These are phyloP conservation scores for Eptatretus burgeri DNA, from an alignment of 2,113 vertebrate genomes.

Conservation along the genomic window DNA sequence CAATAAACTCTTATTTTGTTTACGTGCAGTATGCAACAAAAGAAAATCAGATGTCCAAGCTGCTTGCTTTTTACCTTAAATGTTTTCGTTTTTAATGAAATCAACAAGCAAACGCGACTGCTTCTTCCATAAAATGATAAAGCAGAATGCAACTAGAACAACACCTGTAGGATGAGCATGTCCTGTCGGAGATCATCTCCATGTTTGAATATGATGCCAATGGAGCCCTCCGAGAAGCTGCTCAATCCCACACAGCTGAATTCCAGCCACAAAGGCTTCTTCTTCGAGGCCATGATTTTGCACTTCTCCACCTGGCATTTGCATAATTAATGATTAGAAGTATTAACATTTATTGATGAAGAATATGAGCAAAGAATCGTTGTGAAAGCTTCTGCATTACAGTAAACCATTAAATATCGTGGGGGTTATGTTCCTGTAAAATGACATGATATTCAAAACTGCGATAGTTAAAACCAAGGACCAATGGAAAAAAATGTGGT, in stretches of 20 bases:
- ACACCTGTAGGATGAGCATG: constrained; percentile 32
- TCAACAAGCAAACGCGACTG: background rate
- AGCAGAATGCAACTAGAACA: background rate
- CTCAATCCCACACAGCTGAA: constrained; percentile 19
- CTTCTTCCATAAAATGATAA: background rate
- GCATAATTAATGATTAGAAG: background rate
- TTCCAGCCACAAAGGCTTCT: constrained; percentile 35
- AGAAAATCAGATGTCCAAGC: too few relatives aligned
- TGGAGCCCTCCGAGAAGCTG: constrained; percentile 12
- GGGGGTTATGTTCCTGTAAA: too few relatives aligned
- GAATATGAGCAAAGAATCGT: too few relatives aligned
- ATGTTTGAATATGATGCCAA: constrained; percentile 33
- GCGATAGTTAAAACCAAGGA: too few relatives aligned
- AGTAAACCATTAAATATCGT: too few relatives aligned
- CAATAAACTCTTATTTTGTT: too few relatives aligned
- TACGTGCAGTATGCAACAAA: too few relatives aligned
- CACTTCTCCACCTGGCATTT: constrained; percentile 20
- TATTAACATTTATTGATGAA: background rate
- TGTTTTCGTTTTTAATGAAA: too few relatives aligned
- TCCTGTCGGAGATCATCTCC: constrained; percentile 36
- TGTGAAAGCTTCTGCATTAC: too few relatives aligned
- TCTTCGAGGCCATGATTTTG: constrained; percentile 31
- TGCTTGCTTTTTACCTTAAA: too few relatives aligned
- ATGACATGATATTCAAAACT: too few relatives aligned
- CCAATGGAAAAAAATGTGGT: too few relatives aligned